Conservation (phyloP, 2,888 invertebrate genomes). For the Belgica antarctica region DNA sequence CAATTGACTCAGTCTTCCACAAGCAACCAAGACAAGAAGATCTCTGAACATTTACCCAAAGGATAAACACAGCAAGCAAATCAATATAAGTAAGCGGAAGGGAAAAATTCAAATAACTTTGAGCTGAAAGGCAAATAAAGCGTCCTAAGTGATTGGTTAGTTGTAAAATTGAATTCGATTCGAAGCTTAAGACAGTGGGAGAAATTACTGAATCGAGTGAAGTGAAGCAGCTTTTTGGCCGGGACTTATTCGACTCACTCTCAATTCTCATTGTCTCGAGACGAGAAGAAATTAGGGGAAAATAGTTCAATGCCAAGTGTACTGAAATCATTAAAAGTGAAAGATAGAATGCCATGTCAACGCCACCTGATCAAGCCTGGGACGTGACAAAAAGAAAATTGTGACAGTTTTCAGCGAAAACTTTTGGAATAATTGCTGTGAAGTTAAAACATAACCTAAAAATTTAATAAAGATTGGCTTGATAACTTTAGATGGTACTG, state of each 20-base stretch:
- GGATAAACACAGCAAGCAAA: slow-evolving; percentile 13
- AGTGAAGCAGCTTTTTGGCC: background rate
- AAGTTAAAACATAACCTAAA: too few relatives aligned
- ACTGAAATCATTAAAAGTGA: background rate
- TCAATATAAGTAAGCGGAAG: slow-evolving; percentile 25
- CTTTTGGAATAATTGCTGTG: too few relatives aligned
- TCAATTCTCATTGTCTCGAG: background rate
- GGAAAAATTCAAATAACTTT: background rate
- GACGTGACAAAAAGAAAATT: too few relatives aligned
- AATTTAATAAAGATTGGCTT: too few relatives aligned
- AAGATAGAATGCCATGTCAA: too few relatives aligned
- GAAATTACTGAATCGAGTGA: too few relatives aligned
- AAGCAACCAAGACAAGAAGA: slow-evolving; percentile 24
- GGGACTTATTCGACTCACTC: background rate
- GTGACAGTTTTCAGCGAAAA: too few relatives aligned
- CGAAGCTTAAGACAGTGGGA: background rate
- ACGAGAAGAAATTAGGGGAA: background rate
- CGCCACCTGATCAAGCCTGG: too few relatives aligned
- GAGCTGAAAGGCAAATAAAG: slow-evolving; percentile 5
- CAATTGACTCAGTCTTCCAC: slow-evolving; percentile 33
- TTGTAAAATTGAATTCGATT: slow-evolving; percentile 7
- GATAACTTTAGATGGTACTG: too few relatives aligned
- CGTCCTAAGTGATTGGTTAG: slow-evolving; percentile 27
- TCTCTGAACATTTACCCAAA: slow-evolving; percentile 21
- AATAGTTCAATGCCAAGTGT: slow-evolving; percentile 12